Evolutionary conservation across 1,140 invertebrate species (phyloP).

Genomic region (Diuraphis noxia): DNA sequence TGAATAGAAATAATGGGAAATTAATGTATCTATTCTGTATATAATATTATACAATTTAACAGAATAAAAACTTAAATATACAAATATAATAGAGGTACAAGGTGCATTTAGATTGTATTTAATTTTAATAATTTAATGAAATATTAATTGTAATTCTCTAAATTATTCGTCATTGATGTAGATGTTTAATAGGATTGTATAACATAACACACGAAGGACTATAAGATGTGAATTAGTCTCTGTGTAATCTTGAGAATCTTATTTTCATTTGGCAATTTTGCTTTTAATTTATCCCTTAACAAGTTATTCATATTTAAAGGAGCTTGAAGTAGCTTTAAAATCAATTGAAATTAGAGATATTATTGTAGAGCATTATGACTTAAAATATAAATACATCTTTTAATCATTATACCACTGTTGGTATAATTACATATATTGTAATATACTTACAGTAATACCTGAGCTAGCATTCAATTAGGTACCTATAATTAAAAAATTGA

Average conservation of each 20-base stretch:
- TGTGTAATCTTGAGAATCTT: neutral
- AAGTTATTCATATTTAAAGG: neutral
- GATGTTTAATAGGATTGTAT: neutral
- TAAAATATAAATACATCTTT: neutral
- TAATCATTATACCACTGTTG: neutral
- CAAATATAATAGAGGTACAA: neutral
- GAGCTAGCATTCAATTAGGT: neutral
- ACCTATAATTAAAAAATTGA: neutral
- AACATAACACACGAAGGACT: neutral
- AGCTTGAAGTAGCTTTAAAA: neutral
- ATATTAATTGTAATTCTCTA: neutral
- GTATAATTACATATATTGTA: neutral
- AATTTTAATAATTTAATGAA: neutral
- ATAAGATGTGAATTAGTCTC: neutral
- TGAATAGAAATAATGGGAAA: slow-evolving; percentile 3
- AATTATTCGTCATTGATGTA: neutral
- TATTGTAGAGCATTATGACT: neutral
- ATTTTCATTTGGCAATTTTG: neutral
- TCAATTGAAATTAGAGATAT: neutral
- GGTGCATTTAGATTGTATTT: neutral
- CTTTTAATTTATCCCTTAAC: neutral
- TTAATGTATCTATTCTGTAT: neutral
- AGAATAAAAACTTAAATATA: neutral
- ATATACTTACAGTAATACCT: neutral
- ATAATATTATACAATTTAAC: neutral